phyloP scores from a whole-genome alignment of 2,797 vertebrate genomes.

The Acrossocheilus wenchowensis region DNA sequence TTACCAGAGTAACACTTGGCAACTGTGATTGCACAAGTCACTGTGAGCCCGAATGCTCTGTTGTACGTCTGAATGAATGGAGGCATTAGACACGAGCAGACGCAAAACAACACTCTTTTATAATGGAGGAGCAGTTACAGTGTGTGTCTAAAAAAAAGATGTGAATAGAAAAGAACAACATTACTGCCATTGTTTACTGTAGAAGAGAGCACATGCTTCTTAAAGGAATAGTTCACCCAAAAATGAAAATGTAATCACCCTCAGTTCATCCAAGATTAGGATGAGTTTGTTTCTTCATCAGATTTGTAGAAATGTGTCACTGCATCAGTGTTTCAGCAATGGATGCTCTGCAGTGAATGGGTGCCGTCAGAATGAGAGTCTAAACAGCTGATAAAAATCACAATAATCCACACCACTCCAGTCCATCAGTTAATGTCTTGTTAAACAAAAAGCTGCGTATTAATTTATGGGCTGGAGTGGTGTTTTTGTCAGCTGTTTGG shows the following conservation, averaged over 20 bases:
- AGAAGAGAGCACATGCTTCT: background rate
- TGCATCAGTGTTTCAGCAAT: background rate
- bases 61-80: constrained; percentile 16
- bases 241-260: background rate
- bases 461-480: background rate
- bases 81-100: background rate
- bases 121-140: background rate
- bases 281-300: background rate
- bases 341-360: background rate
- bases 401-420: too few species aligned
- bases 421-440: too few species aligned
- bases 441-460: too few species aligned
- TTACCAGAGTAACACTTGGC: background rate
- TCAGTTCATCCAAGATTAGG: background rate
- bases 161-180: constrained; percentile 8
- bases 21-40: background rate
- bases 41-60: background rate
- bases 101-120: constrained; percentile 15
- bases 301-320: background rate
- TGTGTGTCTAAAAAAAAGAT: background rate
- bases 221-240: background rate
- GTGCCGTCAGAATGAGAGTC: background rate
- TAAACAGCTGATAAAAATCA: background rate
- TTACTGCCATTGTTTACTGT: background rate
- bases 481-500: background rate